Evolutionary conservation across 2,797 vertebrate genomes (phyloP), one percentile per base, ranked within the genome.

Genomic region (Pantherophis alleghaniensis): DNA sequence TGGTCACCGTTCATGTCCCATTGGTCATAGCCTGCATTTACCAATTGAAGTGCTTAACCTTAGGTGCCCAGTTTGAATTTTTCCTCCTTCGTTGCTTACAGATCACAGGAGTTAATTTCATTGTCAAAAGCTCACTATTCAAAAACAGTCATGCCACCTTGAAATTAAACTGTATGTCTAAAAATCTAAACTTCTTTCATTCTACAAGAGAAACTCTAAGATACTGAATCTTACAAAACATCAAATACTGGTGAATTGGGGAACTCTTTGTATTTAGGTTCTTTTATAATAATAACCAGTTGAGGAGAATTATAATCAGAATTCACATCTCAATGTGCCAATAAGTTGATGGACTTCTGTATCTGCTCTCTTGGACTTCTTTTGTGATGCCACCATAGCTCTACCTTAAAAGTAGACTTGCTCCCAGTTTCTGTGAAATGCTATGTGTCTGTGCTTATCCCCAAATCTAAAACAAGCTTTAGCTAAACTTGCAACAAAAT

Each of bases 401-500:
- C 90, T 92, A 93, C 87, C 42, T 93, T 92, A 22, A 55, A n/a
- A 3, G n/a, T 56, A 60, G 61, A 4, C 11, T 7, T 91, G n/a
- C 14, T 88, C 90, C 91, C 0, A 0, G 42, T 22, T 92, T 56
- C 79, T 88, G 12, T 60, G 42, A 28, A 92, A 14, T 74, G 94
- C 69, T 91, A 3, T 90, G 91, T 88, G 47, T 63, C 94, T 96
- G 93, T 20, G 92, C 20, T 94, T 90, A 60, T 89, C 51, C 37
- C 53, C 28, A 93, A 61, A 51, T 56, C 9, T 94, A 91, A 93
- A 86, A 26, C 28, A 92, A 95, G 91, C n/a, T 95, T 96, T 92
- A 90, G 6, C 87, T 91, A 96, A 94, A 20, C 93, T 37, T 89
- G 92, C 96, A 96, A 96, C 66, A 28, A 89, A 96, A 74, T 96